Evolutionary conservation across 2,113 vertebrate species (phyloP), one percentile per base, ranked within the genome.

Genomic region (Gambusia holbrooki): DNA sequence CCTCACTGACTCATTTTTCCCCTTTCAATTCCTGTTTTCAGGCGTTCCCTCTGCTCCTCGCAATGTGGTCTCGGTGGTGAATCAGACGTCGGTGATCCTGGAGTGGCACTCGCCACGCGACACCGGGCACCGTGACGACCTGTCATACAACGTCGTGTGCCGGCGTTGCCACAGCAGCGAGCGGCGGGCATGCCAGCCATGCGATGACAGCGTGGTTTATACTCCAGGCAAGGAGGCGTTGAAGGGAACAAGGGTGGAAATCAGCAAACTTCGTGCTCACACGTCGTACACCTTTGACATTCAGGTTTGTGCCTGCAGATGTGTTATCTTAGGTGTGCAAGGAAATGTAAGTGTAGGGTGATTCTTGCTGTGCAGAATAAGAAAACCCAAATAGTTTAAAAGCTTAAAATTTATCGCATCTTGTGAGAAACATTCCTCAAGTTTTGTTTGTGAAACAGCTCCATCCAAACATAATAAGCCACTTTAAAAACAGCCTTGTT

Each of bases 71-170:
- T 98, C 98, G 29, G 96, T 97, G 0, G 96, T 98, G 88, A 99
- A 99, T 0, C 96, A 99, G 95, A 99, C 98, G 0, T 97, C 97
- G 8, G 96, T 99, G 86, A 94, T 95, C 79, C 92, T 99, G 87
- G 97, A 99, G 89, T 99, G 98, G 98, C 94, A 97, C 79, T 92
- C 97, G 0, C 98, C 98, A 0, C 96, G 97, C 0, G 98, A 99
- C 84, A 97, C 94, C 0, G 98, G 98, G 0, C 96, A 97, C 61
- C 94, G 98, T 3, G 95, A 96, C 0, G 98, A 99, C 0, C 94
- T 99, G 85, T 96, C 95, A 13, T 99, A 99, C 82, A 98, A 98
- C 76, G 95, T 99, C 12, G 89, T 98, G 63, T 99, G 98, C 88
- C 96, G 94, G 81, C 96, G 97, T 74, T 99, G 98, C 94, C 93